Evolutionary conservation across 2,113 vertebrate species (phyloP).

Genomic region (Onychorhynchus coronatus): DNA sequence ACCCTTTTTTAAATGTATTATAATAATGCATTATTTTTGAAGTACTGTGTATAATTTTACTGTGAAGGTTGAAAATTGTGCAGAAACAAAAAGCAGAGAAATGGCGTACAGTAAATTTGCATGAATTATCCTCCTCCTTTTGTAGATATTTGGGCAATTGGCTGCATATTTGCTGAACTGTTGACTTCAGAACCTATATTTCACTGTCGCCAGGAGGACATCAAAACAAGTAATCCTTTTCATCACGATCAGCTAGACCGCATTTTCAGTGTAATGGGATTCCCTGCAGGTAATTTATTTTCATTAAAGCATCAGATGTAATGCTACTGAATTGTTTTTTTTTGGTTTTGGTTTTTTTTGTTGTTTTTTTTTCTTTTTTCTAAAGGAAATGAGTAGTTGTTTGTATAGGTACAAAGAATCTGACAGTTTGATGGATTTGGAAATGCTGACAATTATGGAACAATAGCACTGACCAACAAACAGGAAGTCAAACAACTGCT

Average conservation of each 20-base stretch:
- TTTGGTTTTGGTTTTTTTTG: neutral
- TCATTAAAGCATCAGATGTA: neutral
- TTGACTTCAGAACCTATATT: constrained; percentile 97
- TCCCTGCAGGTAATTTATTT: constrained; percentile 90
- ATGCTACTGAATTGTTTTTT: neutral
- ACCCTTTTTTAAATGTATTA: neutral
- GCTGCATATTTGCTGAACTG: constrained; percentile 97
- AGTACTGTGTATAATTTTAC: neutral
- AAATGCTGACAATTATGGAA: neutral
- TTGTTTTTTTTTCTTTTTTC: neutral
- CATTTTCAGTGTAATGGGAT: constrained; percentile 99
- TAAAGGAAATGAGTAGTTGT: neutral
- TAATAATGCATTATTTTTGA: neutral
- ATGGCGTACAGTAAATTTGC: neutral
- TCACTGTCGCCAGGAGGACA: constrained; percentile 98
- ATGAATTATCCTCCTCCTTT: constrained; percentile 1
- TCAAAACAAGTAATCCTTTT: constrained; percentile 99
- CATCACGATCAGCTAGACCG: constrained; percentile 97
- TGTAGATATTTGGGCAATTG: constrained; percentile 98
- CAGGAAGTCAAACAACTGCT: neutral
- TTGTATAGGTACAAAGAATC: neutral
- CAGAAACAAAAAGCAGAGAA: neutral
- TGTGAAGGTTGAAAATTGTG: neutral
- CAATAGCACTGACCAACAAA: neutral
- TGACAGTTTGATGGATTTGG: constrained; percentile 15